phyloP scores from a whole-genome alignment of 2,797 vertebrate species.

The Petrocephalus sullivani region DNA sequence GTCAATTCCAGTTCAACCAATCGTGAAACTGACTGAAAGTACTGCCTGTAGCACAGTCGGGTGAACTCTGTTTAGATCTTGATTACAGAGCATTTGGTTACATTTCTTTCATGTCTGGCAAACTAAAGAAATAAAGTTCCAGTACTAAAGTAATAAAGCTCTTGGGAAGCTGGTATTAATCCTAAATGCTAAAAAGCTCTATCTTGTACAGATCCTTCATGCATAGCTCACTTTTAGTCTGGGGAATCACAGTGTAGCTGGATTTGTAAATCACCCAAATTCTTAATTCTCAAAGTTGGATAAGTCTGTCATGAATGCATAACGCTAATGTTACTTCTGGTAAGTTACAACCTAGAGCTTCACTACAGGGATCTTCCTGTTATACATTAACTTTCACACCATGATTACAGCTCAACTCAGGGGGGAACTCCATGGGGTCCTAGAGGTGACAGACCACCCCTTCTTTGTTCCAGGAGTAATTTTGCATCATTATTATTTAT shows the following conservation, averaged over 20 bases:
- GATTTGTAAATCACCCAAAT: neutral
- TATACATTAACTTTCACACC: constrained; percentile 35
- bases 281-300: neutral
- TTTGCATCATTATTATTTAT: neutral
- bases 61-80: constrained; percentile 25
- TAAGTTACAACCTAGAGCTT: constrained; percentile 18
- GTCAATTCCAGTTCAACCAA: constrained; percentile 35
- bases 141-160: constrained; percentile 11
- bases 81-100: constrained; percentile 26
- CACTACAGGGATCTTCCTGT: constrained; percentile 22
- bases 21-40: constrained; percentile 32
- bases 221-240: neutral
- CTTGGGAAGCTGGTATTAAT: constrained; percentile 20
- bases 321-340: neutral
- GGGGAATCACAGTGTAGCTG: neutral
- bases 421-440: constrained; percentile 4
- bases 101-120: constrained; percentile 14
- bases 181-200: constrained; percentile 16
- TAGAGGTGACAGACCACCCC: constrained; percentile 26
- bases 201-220: neutral
- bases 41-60: constrained; percentile 11
- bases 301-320: neutral
- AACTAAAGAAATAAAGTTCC: constrained; percentile 10
- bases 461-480: neutral
- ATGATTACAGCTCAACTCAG: constrained; percentile 22